Conservation (phyloP, 2,113 vertebrate genomes). For the Sardina pilchardus region DNA sequence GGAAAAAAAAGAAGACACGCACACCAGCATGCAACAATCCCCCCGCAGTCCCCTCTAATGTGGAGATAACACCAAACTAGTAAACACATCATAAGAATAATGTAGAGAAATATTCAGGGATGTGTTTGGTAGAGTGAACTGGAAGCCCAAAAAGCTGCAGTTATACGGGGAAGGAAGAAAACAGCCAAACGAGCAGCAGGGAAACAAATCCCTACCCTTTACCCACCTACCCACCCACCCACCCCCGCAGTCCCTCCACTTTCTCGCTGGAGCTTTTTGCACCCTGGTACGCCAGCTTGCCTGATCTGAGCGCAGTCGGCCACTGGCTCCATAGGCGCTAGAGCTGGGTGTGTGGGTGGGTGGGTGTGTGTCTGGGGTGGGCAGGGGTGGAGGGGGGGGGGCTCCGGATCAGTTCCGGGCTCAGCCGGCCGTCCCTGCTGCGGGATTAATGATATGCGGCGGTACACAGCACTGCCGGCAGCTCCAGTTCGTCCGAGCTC, state of each 20-base stretch:
- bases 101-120: not conserved
- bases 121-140: not conserved
- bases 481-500: constrained; percentile 57
- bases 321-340: not conserved
- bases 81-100: not conserved
- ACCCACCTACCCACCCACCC: not conserved
- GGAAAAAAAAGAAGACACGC: not conserved
- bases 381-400: not conserved
- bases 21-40: not conserved
- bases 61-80: not conserved
- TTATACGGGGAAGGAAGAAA: not conserved
- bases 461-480: constrained; percentile 43
- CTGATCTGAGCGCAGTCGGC: not conserved
- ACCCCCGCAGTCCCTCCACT: not conserved
- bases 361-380: not conserved
- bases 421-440: constrained; percentile 35
- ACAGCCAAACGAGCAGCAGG: not conserved
- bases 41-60: not conserved
- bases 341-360: not conserved
- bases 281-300: not conserved
- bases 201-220: not conserved
- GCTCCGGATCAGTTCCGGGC: not conserved
- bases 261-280: not conserved
- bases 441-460: constrained; percentile 70
- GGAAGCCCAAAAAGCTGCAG: not conserved